phyloP scores from a whole-genome alignment of 2,797 vertebrate species.

The Lophotriccus pileatus region DNA sequence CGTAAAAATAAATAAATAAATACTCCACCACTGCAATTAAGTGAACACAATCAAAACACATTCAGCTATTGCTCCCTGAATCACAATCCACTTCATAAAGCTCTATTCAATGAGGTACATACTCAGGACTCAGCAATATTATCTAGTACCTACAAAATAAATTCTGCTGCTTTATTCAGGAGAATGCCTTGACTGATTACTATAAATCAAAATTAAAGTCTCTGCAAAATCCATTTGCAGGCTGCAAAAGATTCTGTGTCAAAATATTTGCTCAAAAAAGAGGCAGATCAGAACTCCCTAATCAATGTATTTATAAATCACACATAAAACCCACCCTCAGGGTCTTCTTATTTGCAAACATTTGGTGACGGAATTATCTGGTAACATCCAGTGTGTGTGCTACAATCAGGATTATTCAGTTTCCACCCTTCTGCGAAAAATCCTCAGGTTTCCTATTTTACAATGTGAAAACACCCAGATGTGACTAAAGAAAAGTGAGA shows the following conservation, averaged over 20 bases:
- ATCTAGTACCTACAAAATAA: not conserved
- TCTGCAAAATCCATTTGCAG: not conserved
- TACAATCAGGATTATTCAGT: not conserved
- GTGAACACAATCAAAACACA: not conserved
- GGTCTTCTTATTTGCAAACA: not conserved
- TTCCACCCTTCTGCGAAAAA: not conserved
- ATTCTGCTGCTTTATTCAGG: not conserved
- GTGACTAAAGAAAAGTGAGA: not conserved
- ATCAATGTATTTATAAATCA: not conserved
- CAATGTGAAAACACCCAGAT: not conserved
- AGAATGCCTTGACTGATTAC: not conserved
- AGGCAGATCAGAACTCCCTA: not conserved
- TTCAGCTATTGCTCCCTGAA: not conserved
- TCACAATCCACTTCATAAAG: not conserved
- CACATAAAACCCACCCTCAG: not conserved
- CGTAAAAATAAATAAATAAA: not conserved
- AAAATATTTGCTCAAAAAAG: not conserved
- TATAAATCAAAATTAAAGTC: not conserved
- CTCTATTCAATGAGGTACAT: not conserved
- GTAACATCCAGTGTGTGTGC: not conserved
- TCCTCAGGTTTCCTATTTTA: not conserved
- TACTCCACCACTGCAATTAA: rapidly evolving
- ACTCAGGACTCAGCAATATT: not conserved
- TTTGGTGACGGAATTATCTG: not conserved
- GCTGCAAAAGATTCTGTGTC: not conserved